phyloP scores from a whole-genome alignment of 2,797 vertebrate species.

The Salmo trutta region DNA sequence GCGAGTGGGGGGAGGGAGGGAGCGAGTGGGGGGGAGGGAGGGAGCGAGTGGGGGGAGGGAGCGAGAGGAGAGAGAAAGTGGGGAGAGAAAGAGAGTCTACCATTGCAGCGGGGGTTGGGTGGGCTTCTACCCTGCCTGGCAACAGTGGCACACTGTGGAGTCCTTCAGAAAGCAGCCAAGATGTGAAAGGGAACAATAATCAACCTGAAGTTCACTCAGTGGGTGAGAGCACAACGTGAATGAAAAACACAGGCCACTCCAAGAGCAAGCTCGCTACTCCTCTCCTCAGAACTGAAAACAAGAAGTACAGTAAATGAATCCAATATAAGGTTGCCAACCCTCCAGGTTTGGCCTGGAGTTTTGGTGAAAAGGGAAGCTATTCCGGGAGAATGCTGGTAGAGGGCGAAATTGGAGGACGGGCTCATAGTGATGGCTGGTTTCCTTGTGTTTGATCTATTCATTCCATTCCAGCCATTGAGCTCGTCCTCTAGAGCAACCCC shows the following conservation, averaged over 20 bases:
- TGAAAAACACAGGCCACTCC: neutral
- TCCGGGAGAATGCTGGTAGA: no score
- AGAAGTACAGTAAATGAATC: neutral
- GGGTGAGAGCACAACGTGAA: neutral
- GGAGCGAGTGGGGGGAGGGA: no score
- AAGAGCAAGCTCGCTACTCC: neutral
- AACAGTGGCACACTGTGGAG: slow-evolving; percentile 59
- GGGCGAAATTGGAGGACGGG: no score
- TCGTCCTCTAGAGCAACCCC: no score
- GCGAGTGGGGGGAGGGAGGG: slow-evolving; percentile 25
- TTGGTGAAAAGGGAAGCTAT: no score
- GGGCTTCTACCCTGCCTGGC: slow-evolving; percentile 63
- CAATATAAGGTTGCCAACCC: no score
- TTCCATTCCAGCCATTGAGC: no score
- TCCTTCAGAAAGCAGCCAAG: slow-evolving; percentile 6
- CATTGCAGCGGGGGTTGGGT: slow-evolving; percentile 40
- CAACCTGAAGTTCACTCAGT: slow-evolving; percentile 26
- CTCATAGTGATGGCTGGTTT: no score
- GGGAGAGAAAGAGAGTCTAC: slow-evolving; percentile 18
- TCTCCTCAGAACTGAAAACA: neutral
- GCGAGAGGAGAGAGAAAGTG: slow-evolving; percentile 17
- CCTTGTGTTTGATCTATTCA: no score
- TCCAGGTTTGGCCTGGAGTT: no score
- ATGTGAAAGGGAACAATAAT: slow-evolving; percentile 25
- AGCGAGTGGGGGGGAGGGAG: slow-evolving; percentile 10